phyloP scores from a whole-genome alignment of 2,797 vertebrate species.

The Gadopsis marmoratus region DNA sequence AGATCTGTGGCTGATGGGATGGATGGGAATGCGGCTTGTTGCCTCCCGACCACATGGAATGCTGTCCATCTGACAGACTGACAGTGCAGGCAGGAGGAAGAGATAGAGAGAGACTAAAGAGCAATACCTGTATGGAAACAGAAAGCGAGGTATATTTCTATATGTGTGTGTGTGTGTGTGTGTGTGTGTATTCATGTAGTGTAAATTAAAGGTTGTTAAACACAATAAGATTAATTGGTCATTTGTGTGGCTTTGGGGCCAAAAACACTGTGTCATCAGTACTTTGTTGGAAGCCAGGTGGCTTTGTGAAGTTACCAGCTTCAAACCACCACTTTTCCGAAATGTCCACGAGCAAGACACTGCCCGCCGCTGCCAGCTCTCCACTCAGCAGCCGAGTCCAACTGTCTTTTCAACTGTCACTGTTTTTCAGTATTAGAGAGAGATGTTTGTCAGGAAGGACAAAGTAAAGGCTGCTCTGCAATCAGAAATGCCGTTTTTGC shows the following conservation, averaged over 20 bases:
- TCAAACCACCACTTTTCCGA: not conserved
- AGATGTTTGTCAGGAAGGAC: not conserved
- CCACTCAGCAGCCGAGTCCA: not conserved
- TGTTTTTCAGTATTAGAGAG: not conserved
- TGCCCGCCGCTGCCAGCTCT: not conserved
- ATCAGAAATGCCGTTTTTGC: not conserved
- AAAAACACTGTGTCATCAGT: not conserved
- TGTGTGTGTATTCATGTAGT: not conserved
- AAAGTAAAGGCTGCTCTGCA: not conserved
- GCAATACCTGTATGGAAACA: conserved; percentile 8
- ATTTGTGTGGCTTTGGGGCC: not conserved
- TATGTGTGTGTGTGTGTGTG: not conserved
- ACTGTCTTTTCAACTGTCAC: not conserved
- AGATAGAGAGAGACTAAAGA: conserved; percentile 20
- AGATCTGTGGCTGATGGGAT: conserved; percentile 58
- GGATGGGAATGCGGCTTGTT: conserved; percentile 71
- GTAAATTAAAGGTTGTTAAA: not conserved
- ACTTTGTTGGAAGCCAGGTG: not conserved
- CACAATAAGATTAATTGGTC: not conserved
- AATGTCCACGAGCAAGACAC: conserved; percentile 9
- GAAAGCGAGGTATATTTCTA: not conserved
- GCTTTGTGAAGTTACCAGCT: not conserved
- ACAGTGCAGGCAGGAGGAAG: conserved; percentile 27
- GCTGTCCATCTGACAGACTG: conserved; percentile 62
- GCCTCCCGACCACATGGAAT: conserved; percentile 71